These are phyloP conservation scores for Drosophila navojoa DNA, from an alignment of 1,140 invertebrate species.

Conservation along the genomic window DNA sequence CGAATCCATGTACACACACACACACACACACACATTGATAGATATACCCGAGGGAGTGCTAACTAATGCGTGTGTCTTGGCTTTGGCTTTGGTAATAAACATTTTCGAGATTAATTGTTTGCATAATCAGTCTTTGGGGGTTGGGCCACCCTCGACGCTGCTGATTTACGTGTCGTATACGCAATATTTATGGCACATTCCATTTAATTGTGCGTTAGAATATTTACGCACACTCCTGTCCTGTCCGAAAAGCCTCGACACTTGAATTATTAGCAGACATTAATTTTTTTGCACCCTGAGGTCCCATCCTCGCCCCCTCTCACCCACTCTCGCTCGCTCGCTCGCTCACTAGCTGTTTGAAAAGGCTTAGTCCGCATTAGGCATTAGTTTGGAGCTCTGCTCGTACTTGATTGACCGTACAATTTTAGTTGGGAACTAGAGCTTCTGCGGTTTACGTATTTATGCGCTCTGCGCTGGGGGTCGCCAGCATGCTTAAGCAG, in stretches of 20 bases:
- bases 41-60: constrained; percentile 35
- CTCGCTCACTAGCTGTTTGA: too few species aligned
- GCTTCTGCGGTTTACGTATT: constrained; percentile 44
- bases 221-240: constrained; percentile 65
- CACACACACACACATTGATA: background rate
- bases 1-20: background rate
- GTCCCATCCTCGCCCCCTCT: background rate
- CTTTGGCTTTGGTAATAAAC: constrained; percentile 55
- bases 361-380: constrained; percentile 36
- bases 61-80: constrained; percentile 26
- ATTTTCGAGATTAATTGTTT: constrained; percentile 73
- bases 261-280: constrained; percentile 75
- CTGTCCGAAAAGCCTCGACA: constrained; percentile 26
- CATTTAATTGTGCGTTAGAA: constrained; percentile 78
- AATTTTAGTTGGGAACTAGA: constrained; percentile 25
- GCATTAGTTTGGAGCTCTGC: constrained; percentile 11
- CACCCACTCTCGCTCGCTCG: background rate
- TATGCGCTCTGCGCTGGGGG: constrained; percentile 29
- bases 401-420: constrained; percentile 46
- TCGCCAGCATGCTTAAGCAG: constrained; percentile 36
- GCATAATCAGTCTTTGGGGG: constrained; percentile 60
- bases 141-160: background rate
- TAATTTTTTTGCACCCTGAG: constrained; percentile 60
- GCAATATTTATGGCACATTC: constrained; percentile 79
- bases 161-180: constrained; percentile 77